Evolutionary conservation across 2,113 vertebrate genomes (phyloP).

Genomic region (cat (Felis catus)): DNA sequence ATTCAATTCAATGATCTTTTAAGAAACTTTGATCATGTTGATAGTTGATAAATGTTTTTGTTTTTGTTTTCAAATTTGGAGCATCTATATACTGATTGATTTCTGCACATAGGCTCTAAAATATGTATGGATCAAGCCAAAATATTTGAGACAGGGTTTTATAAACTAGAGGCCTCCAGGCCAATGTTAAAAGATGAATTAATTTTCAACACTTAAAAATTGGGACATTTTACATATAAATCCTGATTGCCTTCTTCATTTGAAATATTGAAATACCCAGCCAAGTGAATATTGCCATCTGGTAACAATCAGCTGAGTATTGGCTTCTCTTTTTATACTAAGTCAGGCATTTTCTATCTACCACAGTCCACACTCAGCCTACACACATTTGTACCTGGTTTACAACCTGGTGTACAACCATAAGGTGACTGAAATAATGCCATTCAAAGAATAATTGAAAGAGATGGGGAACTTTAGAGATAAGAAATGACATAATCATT

Average conservation of each 20-base stretch:
- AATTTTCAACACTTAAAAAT: conserved; percentile 12
- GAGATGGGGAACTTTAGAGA: not conserved
- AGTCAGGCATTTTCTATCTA: not conserved
- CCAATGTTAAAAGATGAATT: conserved; percentile 1
- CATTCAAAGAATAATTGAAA: not conserved
- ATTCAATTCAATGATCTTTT: not conserved
- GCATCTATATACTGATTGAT: not conserved
- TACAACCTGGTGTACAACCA: not conserved
- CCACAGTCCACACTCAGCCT: not conserved
- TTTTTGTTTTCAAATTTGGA: not conserved
- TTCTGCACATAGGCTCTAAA: not conserved
- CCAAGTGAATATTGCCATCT: not conserved
- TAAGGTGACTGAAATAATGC: not conserved
- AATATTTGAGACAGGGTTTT: not conserved
- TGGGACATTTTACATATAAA: not conserved
- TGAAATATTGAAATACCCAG: not conserved
- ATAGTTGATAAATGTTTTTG: not conserved
- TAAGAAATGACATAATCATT: not conserved
- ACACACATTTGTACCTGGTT: not conserved
- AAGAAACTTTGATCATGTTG: not conserved
- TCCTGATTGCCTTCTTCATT: not conserved
- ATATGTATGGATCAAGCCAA: not conserved
- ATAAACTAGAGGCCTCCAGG: not conserved
- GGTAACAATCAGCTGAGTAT: not conserved
- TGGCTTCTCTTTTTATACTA: not conserved